Evolutionary conservation across 2,888 invertebrate species (phyloP).

Genomic region (Plutella xylostella): DNA sequence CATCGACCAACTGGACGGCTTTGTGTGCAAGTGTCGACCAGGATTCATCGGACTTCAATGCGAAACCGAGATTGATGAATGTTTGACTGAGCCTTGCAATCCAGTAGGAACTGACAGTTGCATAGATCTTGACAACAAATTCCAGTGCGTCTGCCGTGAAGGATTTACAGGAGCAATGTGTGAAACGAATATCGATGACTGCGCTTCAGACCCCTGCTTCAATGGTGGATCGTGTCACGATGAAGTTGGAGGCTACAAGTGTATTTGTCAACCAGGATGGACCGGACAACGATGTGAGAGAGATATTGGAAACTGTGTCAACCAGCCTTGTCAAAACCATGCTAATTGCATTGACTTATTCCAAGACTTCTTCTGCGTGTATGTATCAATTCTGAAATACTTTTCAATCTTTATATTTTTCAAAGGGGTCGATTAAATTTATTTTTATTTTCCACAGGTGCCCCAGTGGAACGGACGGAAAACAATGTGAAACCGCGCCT

Average conservation of each 20-base stretch:
- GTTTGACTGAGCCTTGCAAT: slow-evolving; percentile 90
- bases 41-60: slow-evolving; percentile 94
- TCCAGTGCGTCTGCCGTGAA: slow-evolving; percentile 87
- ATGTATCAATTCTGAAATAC: slow-evolving; percentile 49
- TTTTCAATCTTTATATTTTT: not conserved
- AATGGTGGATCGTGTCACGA: slow-evolving; percentile 92
- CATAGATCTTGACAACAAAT: slow-evolving; percentile 89
- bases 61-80: slow-evolving; percentile 93
- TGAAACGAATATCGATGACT: slow-evolving; percentile 89
- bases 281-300: slow-evolving; percentile 85
- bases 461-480: slow-evolving; percentile 95
- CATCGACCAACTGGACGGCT: slow-evolving; percentile 88
- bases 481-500: slow-evolving; percentile 96
- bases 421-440: not conserved
- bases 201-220: slow-evolving; percentile 84
- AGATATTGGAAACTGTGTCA: slow-evolving; percentile 89
- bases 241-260: slow-evolving; percentile 85
- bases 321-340: slow-evolving; percentile 92
- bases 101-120: slow-evolving; percentile 92
- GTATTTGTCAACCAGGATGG: slow-evolving; percentile 88
- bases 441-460: slow-evolving; percentile 66
- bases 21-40: slow-evolving; percentile 92
- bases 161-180: slow-evolving; percentile 89
- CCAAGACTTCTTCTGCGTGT: slow-evolving; percentile 92
- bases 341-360: slow-evolving; percentile 92